These are phyloP conservation scores for Lasioglossum marginatum DNA, from an alignment of 2,888 invertebrate genomes.

Conservation along the genomic window DNA sequence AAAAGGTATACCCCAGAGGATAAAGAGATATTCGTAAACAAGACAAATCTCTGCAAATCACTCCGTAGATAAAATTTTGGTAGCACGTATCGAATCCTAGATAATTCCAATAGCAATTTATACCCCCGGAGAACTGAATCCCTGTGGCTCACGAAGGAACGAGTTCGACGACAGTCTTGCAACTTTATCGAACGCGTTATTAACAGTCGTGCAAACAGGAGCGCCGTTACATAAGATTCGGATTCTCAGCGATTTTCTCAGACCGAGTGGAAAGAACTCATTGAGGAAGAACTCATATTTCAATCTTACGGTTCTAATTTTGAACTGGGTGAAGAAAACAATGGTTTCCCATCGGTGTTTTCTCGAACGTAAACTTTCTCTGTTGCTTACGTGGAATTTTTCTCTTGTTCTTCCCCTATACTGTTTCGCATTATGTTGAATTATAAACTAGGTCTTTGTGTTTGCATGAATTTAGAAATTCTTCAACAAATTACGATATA, in stretches of 20 bases:
- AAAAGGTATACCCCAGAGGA: not conserved
- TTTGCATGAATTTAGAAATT: not conserved
- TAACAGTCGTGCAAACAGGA: constrained; percentile 36
- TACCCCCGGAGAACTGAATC: not conserved
- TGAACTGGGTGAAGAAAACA: not conserved
- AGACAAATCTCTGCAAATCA: constrained; percentile 3
- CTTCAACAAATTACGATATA: not conserved
- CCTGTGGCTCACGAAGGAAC: constrained; percentile 18
- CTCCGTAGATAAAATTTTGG: constrained; percentile 16
- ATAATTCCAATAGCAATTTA: constrained; percentile 27
- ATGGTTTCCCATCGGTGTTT: not conserved
- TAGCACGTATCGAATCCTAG: constrained; percentile 10
- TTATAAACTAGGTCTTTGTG: not conserved
- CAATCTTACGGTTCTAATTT: constrained; percentile 12
- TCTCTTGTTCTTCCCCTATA: not conserved
- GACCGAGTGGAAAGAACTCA: constrained; percentile 33
- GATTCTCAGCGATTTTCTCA: constrained; percentile 37
- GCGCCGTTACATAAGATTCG: constrained; percentile 33
- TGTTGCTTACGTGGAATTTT: not conserved
- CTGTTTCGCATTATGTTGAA: not conserved
- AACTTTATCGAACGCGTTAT: constrained; percentile 48
- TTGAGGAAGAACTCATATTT: constrained; percentile 20
- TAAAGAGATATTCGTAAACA: not conserved
- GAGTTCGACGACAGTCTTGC: constrained; percentile 18
- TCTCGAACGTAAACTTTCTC: not conserved